These are phyloP conservation scores for Solenodon paradoxus DNA, from an alignment of 2,113 vertebrate genomes.

Conservation along the genomic window DNA sequence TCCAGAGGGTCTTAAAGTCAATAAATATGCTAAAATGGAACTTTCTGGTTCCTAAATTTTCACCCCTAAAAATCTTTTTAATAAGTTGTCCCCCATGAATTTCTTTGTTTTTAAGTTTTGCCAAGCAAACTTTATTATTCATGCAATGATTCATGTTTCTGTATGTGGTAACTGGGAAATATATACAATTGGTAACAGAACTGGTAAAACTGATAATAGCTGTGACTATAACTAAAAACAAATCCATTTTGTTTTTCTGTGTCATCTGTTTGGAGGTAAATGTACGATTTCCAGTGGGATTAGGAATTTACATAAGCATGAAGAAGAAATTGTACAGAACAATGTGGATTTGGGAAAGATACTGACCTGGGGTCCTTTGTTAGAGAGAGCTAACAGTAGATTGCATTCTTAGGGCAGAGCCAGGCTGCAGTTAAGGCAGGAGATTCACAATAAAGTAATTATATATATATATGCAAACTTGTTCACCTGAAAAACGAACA, in stretches of 20 bases:
- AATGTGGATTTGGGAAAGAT: background rate
- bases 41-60: background rate
- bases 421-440: background rate
- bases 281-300: background rate
- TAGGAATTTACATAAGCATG: background rate
- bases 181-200: background rate
- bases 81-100: background rate
- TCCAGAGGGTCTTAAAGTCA: background rate
- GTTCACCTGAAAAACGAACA: background rate
- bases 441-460: background rate
- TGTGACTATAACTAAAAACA: background rate
- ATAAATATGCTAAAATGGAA: background rate
- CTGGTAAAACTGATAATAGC: background rate
- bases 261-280: background rate
- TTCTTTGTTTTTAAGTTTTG: slow-evolving; percentile 1
- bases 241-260: background rate
- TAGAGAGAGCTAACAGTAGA: background rate
- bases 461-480: background rate
- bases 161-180: background rate
- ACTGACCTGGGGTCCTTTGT: background rate
- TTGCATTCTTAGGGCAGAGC: background rate
- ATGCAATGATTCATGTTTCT: background rate
- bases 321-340: background rate
- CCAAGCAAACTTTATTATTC: background rate
- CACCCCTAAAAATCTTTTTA: background rate